Percentiles rank a stretch among this genome's conserved stretches.
These are phyloP conservation scores for Macropis europaea DNA, from an alignment of 2,888 invertebrate genomes.

Conservation along the genomic window DNA sequence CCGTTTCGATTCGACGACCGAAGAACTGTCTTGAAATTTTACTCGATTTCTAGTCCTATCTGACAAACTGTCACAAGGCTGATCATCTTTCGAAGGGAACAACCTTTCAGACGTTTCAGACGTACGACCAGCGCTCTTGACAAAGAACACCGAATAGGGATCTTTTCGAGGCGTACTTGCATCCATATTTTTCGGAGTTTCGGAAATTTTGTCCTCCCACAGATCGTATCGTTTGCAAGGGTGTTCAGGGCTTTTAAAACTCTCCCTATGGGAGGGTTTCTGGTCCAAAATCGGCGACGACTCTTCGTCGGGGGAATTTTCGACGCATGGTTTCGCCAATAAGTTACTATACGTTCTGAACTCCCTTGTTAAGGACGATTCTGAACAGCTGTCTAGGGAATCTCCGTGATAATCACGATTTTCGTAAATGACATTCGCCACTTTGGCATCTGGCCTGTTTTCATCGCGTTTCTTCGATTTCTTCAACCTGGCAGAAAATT, in stretches of 20 bases:
- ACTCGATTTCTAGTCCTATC: background rate
- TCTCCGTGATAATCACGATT: constrained; percentile 58
- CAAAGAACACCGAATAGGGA: constrained; percentile 62
- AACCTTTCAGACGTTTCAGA: background rate
- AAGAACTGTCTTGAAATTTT: background rate
- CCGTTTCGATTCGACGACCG: background rate
- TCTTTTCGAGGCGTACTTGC: constrained; percentile 3
- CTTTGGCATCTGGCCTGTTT: background rate
- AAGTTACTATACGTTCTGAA: background rate
- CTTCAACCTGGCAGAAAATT: constrained; percentile 54
- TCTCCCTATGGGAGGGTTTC: background rate
- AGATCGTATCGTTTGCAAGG: constrained; percentile 40
- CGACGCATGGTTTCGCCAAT: background rate
- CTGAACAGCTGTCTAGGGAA: constrained; percentile 52
- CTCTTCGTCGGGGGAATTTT: constrained; percentile 2
- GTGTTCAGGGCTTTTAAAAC: background rate
- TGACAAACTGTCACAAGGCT: background rate
- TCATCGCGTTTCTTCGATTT: background rate
- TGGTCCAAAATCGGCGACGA: constrained; percentile 4
- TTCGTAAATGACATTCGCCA: constrained; percentile 58
- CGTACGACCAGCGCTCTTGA: constrained; percentile 15
- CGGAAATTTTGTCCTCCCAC: constrained; percentile 17
- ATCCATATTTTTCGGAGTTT: background rate
- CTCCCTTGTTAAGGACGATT: constrained; percentile 27
- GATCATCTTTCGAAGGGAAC: background rate